Conservation (phyloP, 2,888 invertebrate genomes). For the Caenorhabditis sp. region DNA sequence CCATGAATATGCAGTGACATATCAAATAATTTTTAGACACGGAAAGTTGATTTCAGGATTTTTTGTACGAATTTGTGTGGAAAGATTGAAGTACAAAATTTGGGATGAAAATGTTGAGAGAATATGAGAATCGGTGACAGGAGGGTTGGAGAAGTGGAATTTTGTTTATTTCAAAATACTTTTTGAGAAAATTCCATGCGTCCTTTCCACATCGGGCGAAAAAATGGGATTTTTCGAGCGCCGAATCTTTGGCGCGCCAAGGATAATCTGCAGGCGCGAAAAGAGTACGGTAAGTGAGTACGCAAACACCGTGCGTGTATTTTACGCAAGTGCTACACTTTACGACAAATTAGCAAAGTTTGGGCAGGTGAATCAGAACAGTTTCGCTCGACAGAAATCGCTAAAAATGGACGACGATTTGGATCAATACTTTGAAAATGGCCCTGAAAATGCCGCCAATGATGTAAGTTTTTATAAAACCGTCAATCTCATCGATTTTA, state of each 20-base stretch:
- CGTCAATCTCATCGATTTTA: background rate
- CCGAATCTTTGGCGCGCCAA: constrained; percentile 35
- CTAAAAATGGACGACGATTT: constrained; percentile 33
- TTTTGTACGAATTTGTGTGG: too few species aligned
- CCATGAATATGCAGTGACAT: too few species aligned
- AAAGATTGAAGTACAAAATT: too few species aligned
- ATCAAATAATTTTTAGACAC: too few species aligned
- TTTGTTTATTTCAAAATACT: too few species aligned
- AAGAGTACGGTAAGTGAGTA: constrained; percentile 13
- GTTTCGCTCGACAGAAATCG: constrained; percentile 3
- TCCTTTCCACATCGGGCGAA: too few species aligned
- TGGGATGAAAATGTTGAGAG: too few species aligned
- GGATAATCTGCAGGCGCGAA: background rate
- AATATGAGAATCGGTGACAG: too few species aligned
- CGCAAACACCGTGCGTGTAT: constrained; percentile 16
- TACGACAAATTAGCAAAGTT: constrained; percentile 12
- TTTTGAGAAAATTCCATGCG: too few species aligned
- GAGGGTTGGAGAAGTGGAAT: too few species aligned
- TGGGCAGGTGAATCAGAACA: background rate
- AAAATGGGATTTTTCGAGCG: background rate
- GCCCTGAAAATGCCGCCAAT: background rate
- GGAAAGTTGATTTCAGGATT: too few species aligned
- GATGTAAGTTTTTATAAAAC: background rate
- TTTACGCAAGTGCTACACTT: background rate
- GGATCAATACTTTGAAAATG: constrained; percentile 33